Evolutionary conservation across 2,888 invertebrate species (phyloP).

Genomic region (Drosophila rellima): DNA sequence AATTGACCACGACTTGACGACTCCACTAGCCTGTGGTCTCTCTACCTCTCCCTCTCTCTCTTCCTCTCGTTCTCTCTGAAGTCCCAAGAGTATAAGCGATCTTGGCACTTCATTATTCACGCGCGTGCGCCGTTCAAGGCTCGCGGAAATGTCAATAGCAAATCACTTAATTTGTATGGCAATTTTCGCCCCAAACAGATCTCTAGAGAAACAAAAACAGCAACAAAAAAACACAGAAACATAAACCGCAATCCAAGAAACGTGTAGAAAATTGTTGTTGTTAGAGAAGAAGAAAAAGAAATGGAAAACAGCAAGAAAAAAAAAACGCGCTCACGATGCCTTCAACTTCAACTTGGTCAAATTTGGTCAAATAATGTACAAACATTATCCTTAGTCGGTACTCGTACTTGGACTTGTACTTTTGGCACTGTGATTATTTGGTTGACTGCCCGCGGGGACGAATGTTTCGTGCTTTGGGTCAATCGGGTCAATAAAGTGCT

Average conservation of each 20-base stretch:
- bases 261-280: constrained; percentile 68
- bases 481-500: constrained; percentile 66
- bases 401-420: constrained; percentile 24
- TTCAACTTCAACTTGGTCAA: constrained; percentile 56
- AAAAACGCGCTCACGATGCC: constrained; percentile 61
- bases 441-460: constrained; percentile 36
- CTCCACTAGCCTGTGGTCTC: background rate
- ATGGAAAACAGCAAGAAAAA: constrained; percentile 4
- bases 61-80: background rate
- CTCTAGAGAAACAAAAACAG: constrained; percentile 12
- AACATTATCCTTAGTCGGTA: constrained; percentile 68
- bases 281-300: constrained; percentile 4
- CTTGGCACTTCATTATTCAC: constrained; percentile 83
- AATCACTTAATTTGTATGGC: constrained; percentile 82
- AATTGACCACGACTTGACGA: constrained; percentile 57
- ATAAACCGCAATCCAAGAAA: constrained; percentile 50
- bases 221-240: constrained; percentile 24
- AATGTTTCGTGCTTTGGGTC: constrained; percentile 61
- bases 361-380: constrained; percentile 74
- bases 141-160: constrained; percentile 82
- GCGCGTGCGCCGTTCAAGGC: constrained; percentile 77
- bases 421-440: constrained; percentile 53
- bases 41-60: background rate
- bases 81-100: constrained; percentile 69
- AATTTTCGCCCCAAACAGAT: constrained; percentile 66